Percentiles rank a stretch among this genome's conserved stretches.
Evolutionary conservation across 1,140 invertebrate species (phyloP).

Genomic region (Bombyx mandarina): DNA sequence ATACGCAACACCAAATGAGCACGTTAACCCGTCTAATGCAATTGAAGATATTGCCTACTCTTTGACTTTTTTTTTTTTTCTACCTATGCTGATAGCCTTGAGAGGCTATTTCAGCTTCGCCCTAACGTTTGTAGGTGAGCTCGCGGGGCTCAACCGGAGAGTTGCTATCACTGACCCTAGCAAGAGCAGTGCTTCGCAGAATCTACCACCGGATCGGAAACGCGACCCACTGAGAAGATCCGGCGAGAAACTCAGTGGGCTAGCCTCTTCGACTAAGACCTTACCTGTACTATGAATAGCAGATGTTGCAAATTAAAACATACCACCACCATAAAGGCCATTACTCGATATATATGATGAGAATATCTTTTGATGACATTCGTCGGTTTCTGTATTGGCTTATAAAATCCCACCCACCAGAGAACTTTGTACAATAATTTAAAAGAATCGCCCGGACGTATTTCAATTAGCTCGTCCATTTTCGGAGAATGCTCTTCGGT

Average conservation of each 20-base stretch:
- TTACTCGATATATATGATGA: conserved; percentile 11
- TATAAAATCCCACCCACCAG: conserved; percentile 11
- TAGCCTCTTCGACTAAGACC: too few species aligned
- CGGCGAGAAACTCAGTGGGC: too few species aligned
- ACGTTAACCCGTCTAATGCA: not conserved
- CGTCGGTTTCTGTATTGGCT: conserved; percentile 9
- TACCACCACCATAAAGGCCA: conserved; percentile 5
- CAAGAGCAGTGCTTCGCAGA: too few species aligned
- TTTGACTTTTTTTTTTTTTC: too few species aligned
- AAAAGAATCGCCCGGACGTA: conserved; percentile 14
- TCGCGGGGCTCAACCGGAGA: too few species aligned
- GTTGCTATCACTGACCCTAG: too few species aligned
- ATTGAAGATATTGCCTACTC: not conserved
- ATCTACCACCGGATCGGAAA: too few species aligned
- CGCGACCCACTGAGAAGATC: too few species aligned
- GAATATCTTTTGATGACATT: conserved; percentile 3
- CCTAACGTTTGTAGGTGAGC: too few species aligned
- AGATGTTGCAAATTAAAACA: conserved; percentile 11
- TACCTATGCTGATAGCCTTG: too few species aligned
- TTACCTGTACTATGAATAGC: conserved; percentile 14
- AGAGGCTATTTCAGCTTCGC: too few species aligned
- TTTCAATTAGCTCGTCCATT: conserved; percentile 8
- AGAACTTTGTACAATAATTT: conserved; percentile 11
- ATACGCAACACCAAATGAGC: too few species aligned
- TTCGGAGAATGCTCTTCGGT: not conserved